Evolutionary conservation across 2,797 vertebrate species (phyloP).

Genomic region (Allobates femoralis): DNA sequence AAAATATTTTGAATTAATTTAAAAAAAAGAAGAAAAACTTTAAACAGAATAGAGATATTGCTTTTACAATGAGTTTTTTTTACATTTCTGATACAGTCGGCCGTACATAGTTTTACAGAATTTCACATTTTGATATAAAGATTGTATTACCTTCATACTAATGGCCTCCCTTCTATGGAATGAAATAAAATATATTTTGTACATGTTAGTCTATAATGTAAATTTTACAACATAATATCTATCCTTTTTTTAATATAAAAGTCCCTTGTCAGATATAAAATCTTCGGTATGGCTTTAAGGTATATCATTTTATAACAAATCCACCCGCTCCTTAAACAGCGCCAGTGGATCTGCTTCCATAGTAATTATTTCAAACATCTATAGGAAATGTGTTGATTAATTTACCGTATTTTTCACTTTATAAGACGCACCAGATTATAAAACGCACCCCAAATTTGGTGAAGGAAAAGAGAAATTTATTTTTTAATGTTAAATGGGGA

Average conservation of each 20-base stretch:
- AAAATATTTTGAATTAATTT: not conserved
- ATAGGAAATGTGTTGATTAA: conserved; percentile 31
- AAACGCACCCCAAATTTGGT: no score
- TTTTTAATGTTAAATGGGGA: no score
- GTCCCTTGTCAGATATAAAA: conserved; percentile 5
- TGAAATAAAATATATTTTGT: not conserved
- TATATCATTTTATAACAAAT: conserved; percentile 25
- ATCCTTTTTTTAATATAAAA: not conserved
- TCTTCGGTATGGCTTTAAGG: conserved; percentile 14
- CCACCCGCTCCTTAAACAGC: conserved; percentile 12
- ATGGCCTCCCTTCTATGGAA: not conserved
- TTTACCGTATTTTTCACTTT: no score
- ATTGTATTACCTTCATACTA: not conserved
- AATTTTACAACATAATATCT: not conserved
- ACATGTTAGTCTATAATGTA: not conserved
- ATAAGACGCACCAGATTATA: no score
- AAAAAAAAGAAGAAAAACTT: not conserved
- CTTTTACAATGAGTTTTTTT: no score
- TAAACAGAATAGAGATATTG: no score
- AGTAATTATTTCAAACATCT: conserved; percentile 49
- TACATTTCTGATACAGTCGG: not conserved
- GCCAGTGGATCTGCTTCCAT: not conserved
- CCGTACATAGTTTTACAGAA: not conserved
- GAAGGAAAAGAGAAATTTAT: no score
- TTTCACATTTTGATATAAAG: not conserved